Percentiles rank a stretch among this genome's conserved stretches.
These are phyloP conservation scores for Zoanthus gigantus DNA, from an alignment of 92 coral and sea anemone species.

Conservation along the genomic window DNA sequence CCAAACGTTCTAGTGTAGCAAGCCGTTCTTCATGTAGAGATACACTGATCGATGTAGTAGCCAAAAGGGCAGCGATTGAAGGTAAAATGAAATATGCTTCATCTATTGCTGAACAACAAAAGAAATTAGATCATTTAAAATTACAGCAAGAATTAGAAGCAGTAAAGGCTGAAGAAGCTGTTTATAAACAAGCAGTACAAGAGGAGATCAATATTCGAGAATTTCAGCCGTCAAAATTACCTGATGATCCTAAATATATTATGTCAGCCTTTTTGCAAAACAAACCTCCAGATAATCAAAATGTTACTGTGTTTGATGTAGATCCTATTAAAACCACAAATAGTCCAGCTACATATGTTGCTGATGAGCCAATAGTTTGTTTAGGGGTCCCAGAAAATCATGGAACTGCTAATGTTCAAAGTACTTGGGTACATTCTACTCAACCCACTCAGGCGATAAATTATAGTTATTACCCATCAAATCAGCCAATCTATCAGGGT, in stretches of 20 bases:
- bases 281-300: neutral
- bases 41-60: constrained; percentile 31
- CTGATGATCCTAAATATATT: constrained; percentile 5
- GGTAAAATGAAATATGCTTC: constrained; percentile 38
- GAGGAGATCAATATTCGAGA: constrained; percentile 2
- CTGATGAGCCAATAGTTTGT: neutral
- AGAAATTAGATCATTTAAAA: constrained; percentile 42
- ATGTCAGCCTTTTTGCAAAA: constrained; percentile 13
- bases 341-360: neutral
- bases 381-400: constrained; percentile 1
- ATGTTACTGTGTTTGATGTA: neutral
- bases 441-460: neutral
- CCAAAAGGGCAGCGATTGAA: constrained; percentile 45
- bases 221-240: neutral
- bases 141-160: constrained; percentile 49
- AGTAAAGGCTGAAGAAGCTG: constrained; percentile 45
- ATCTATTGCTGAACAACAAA: constrained; percentile 45
- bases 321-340: constrained; percentile 16
- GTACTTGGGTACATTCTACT: constrained; percentile 25
- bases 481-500: constrained; percentile 1
- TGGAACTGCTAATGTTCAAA: constrained; percentile 11
- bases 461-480: neutral
- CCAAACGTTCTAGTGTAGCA: neutral
- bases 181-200: constrained; percentile 21
- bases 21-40: constrained; percentile 39